Conservation (phyloP, 2,888 invertebrate species). For the Mantis religiosa region DNA sequence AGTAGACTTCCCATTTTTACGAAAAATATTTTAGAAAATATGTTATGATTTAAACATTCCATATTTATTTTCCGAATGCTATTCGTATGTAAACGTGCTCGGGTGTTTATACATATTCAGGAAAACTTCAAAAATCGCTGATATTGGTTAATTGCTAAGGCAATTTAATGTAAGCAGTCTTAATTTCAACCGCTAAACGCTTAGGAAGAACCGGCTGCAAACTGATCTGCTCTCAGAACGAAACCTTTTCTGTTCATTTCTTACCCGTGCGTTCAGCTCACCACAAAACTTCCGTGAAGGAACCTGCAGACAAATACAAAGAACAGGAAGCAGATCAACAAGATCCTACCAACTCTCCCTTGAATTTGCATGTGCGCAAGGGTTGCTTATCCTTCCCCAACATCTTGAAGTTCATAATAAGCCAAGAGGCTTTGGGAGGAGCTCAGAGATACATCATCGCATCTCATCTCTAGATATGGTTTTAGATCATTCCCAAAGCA, state of each 20-base stretch:
- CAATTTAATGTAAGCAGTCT: background rate
- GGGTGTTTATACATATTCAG: no score
- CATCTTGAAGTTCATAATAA: background rate
- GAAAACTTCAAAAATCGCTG: no score
- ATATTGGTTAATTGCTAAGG: background rate
- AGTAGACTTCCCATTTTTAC: no score
- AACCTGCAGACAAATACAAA: background rate
- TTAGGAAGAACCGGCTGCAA: background rate
- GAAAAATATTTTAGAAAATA: no score
- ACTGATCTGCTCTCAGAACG: background rate
- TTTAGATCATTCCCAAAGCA: no score
- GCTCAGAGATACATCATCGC: background rate
- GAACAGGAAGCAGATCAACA: background rate
- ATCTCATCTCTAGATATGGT: background rate
- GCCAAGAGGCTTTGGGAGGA: background rate
- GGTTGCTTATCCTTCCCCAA: background rate
- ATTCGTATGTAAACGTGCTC: no score
- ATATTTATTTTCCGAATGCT: no score
- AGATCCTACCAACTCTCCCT: background rate
- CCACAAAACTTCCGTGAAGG: background rate
- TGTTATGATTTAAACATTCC: no score
- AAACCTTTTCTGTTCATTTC: background rate
- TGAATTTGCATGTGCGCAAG: background rate
- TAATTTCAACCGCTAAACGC: background rate
- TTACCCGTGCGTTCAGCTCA: background rate